These are phyloP conservation scores for Myotis pilosus DNA, from an alignment of 2,797 vertebrate species.

Conservation along the genomic window DNA sequence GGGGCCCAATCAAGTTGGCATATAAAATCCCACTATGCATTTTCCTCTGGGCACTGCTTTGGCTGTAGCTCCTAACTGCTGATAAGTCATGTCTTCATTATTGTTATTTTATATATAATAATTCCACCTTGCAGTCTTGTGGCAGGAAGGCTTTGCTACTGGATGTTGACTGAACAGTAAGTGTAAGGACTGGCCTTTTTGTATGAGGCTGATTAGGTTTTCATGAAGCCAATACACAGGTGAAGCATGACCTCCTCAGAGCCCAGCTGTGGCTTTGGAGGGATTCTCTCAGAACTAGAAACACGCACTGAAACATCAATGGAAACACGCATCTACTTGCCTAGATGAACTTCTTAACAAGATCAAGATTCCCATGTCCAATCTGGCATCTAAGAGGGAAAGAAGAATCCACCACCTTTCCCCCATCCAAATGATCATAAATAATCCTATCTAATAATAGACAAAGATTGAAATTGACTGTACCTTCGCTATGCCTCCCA, in stretches of 20 bases:
- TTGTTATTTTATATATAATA: not conserved
- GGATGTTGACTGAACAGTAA: not conserved
- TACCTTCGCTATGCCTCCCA: no score
- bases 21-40: not conserved
- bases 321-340: not conserved
- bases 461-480: no score
- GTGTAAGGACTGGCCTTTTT: not conserved
- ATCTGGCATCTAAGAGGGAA: not conserved
- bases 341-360: not conserved
- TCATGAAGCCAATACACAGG: not conserved
- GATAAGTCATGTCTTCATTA: not conserved
- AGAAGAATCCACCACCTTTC: not conserved
- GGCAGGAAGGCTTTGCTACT: not conserved
- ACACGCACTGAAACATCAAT: not conserved
- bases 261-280: not conserved
- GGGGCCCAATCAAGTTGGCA: not conserved
- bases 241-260: not conserved
- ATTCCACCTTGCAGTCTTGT: not conserved
- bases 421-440: not conserved
- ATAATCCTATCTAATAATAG: not conserved
- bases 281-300: constrained; percentile 30
- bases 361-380: not conserved
- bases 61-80: not conserved
- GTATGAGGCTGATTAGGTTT: not conserved
- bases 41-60: not conserved